A percentile compares a stretch with the other conserved stretches of the same genome.
phyloP scores from a whole-genome alignment of 2,797 vertebrate species.

The Sitta carolinensis region DNA sequence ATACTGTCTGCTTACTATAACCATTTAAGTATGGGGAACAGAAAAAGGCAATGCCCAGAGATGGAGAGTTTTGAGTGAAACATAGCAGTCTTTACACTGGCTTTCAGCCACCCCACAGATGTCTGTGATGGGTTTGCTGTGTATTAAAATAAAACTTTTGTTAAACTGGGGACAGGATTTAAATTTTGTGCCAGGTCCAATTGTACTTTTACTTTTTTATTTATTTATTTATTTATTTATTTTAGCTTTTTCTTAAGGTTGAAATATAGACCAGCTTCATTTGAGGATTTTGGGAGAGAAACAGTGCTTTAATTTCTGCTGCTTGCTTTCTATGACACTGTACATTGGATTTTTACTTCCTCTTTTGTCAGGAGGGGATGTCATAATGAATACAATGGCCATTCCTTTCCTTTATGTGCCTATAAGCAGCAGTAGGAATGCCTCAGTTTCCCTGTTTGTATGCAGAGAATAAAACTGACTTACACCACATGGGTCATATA shows the following conservation, averaged over 20 bases:
- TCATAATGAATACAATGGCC: background rate
- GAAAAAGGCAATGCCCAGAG: background rate
- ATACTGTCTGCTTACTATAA: background rate
- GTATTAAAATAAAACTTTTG: background rate
- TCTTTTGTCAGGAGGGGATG: background rate
- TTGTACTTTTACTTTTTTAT: background rate
- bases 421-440: background rate
- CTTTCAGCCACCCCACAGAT: background rate
- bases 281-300: background rate
- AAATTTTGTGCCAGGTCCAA: background rate
- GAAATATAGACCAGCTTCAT: background rate
- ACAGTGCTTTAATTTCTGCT: background rate
- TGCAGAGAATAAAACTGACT: background rate
- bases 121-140: background rate
- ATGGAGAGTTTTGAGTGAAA: background rate
- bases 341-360: background rate
- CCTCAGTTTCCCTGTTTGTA: background rate
- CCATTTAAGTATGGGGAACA: background rate
- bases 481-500: background rate
- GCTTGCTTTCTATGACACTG: background rate
- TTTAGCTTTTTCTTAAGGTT: background rate
- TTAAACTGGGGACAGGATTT: background rate
- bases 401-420: background rate
- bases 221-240: no score
- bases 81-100: fast-evolving